phyloP scores from a whole-genome alignment of 2,113 vertebrate genomes.

The Otis tarda region DNA sequence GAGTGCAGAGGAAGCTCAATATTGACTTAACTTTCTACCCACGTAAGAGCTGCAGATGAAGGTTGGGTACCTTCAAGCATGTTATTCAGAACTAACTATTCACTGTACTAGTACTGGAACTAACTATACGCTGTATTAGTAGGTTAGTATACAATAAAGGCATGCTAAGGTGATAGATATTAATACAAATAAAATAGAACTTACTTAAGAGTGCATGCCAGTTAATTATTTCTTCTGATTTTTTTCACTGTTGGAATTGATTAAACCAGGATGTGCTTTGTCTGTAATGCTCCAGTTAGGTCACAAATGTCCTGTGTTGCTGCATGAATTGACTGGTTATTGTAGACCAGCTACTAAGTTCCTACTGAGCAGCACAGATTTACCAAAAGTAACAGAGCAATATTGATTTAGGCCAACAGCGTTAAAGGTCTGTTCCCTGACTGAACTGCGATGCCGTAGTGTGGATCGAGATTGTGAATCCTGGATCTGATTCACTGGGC shows the following conservation, averaged over 20 bases:
- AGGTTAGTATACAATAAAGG: background rate
- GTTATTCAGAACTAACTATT: background rate
- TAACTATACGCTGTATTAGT: background rate
- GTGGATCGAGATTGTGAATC: background rate
- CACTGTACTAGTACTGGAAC: background rate
- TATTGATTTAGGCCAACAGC: background rate
- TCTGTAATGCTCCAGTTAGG: background rate
- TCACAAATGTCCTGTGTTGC: background rate
- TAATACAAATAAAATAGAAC: background rate
- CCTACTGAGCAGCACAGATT: background rate
- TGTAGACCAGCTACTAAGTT: background rate
- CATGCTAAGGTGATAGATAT: background rate
- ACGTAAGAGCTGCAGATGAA: background rate
- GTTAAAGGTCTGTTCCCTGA: background rate
- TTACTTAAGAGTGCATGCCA: background rate
- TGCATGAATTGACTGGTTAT: background rate
- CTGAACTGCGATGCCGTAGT: background rate
- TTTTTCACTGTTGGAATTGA: background rate
- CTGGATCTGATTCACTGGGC: background rate
- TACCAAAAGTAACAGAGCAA: background rate
- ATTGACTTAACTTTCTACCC: background rate
- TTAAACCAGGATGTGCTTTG: background rate
- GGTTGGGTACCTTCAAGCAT: background rate
- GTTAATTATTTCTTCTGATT: background rate
- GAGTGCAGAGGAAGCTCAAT: background rate